phyloP scores from a whole-genome alignment of 1,140 invertebrate genomes.

The Zelostemma sp. region DNA sequence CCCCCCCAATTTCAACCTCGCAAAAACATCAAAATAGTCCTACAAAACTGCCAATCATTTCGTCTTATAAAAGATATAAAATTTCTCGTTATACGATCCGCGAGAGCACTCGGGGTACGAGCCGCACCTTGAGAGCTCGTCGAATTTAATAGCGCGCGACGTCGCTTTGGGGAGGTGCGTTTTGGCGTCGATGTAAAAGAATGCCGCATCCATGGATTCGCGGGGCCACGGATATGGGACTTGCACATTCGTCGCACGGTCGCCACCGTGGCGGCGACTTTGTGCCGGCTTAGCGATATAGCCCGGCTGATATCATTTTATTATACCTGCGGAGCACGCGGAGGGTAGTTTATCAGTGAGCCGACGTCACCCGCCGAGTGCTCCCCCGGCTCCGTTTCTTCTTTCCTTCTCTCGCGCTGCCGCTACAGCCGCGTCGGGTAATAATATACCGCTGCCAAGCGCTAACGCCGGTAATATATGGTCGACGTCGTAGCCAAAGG shows the following conservation, averaged over 20 bases:
- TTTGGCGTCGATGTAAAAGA: not conserved
- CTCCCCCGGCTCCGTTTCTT: conserved; percentile 18
- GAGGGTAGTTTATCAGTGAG: conserved; percentile 59
- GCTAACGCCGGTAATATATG: conserved; percentile 60
- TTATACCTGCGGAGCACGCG: conserved; percentile 56
- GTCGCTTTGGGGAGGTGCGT: not conserved
- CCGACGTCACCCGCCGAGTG: conserved; percentile 22
- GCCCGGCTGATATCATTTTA: conserved; percentile 63
- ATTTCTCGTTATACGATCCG: not conserved
- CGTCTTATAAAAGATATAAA: too few species aligned
- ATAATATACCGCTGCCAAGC: conserved; percentile 57
- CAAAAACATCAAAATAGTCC: too few species aligned
- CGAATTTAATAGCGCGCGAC: not conserved
- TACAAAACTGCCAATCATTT: too few species aligned
- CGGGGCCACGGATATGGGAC: too few species aligned
- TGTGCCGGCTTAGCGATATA: conserved; percentile 57
- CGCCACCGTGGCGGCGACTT: conserved; percentile 53
- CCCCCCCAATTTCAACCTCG: too few species aligned
- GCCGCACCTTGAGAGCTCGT: too few species aligned
- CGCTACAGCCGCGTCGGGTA: conserved; percentile 38
- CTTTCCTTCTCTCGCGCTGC: conserved; percentile 5
- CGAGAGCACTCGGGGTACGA: not conserved
- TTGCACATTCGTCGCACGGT: conserved; percentile 2
- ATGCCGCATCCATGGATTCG: too few species aligned
- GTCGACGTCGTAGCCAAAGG: conserved; percentile 51